Evolutionary conservation across 1,140 invertebrate genomes (phyloP).

Genomic region (Patella vulgata): DNA sequence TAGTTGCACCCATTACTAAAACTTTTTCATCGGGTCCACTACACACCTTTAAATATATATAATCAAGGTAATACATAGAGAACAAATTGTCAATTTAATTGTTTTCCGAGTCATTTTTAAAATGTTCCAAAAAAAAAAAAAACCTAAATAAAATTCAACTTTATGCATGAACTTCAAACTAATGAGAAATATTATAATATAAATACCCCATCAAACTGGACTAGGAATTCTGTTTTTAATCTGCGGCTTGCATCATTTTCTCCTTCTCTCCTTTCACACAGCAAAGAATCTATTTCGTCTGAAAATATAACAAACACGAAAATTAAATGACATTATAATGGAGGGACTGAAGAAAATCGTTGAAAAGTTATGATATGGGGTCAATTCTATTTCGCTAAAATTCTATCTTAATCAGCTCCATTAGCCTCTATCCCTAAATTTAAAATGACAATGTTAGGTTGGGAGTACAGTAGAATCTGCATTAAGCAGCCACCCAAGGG

Average conservation of each 20-base stretch:
- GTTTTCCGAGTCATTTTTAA: neutral
- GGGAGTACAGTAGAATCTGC: no score
- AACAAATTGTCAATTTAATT: neutral
- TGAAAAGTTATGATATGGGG: no score
- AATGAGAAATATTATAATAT: no score
- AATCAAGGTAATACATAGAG: conserved; percentile 1
- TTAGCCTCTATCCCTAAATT: no score
- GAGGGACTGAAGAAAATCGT: no score
- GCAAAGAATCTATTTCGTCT: conserved; percentile 95
- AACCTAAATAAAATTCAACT: neutral
- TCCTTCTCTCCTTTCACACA: conserved; percentile 88
- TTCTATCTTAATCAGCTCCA: no score
- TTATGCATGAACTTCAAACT: neutral
- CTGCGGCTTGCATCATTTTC: conserved; percentile 95
- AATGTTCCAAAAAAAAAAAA: no score
- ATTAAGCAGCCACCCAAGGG: no score
- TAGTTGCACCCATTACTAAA: conserved; percentile 97
- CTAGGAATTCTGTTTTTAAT: conserved; percentile 97
- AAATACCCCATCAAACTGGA: conserved; percentile 90
- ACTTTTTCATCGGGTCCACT: conserved; percentile 81
- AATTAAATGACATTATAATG: neutral
- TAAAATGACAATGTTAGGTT: no score
- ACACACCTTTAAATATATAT: conserved; percentile 46
- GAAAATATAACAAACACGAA: conserved; percentile 17
- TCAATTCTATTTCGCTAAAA: no score